phyloP scores from a whole-genome alignment of 2,113 vertebrate genomes.

The Dromaius novaehollandiae region DNA sequence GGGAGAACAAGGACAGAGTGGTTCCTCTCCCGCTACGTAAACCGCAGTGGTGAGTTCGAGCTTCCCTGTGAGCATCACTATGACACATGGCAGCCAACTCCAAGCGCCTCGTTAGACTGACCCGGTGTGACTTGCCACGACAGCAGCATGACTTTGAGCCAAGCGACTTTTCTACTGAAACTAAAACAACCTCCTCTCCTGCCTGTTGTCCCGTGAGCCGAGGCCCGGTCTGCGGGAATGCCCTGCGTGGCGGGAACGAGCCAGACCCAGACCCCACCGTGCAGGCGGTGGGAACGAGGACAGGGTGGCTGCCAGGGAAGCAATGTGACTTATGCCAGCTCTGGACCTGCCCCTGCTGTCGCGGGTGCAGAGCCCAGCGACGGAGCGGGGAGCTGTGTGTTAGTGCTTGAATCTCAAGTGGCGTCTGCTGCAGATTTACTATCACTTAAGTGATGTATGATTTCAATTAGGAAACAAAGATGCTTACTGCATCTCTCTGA shows the following conservation, averaged over 20 bases:
- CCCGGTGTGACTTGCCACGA: background rate
- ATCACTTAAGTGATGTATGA: conserved; percentile 69
- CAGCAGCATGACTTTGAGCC: background rate
- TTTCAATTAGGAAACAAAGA: conserved; percentile 72
- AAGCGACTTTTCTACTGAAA: background rate
- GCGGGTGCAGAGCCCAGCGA: background rate
- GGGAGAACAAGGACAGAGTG: background rate
- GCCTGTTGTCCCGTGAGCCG: background rate
- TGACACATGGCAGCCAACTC: background rate
- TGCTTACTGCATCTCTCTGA: conserved; percentile 60
- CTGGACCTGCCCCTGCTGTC: background rate
- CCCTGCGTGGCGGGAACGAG: background rate
- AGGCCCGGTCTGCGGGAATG: background rate
- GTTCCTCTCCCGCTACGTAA: background rate
- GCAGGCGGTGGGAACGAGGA: background rate
- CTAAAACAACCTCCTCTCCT: background rate
- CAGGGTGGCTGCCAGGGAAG: background rate
- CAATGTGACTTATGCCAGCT: fast-evolving
- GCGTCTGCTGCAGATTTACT: conserved; percentile 53
- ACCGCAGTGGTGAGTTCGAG: background rate
- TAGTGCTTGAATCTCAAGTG: conserved; percentile 31
- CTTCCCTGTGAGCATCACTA: background rate
- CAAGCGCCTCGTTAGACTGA: background rate
- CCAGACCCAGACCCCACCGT: background rate
- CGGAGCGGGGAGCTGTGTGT: background rate